Evolutionary conservation across 2,113 vertebrate genomes (phyloP).

Genomic region (Nicator chloris): DNA sequence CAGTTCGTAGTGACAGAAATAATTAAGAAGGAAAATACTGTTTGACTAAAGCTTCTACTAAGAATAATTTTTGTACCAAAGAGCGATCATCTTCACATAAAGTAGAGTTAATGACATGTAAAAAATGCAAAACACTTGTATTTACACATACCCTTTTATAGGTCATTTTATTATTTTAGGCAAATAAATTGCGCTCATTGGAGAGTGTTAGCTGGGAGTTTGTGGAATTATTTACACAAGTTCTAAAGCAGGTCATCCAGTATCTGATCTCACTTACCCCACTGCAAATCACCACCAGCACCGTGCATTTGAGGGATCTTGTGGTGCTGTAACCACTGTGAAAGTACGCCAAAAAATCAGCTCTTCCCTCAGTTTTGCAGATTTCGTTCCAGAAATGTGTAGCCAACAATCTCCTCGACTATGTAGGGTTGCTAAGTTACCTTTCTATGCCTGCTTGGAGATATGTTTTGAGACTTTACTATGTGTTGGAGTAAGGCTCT

Average conservation of each 20-base stretch:
- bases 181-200: neutral
- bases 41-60: neutral
- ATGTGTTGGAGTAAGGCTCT: constrained; percentile 72
- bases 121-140: neutral
- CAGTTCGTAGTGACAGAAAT: neutral
- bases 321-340: neutral
- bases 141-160: neutral
- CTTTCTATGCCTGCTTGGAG: constrained; percentile 64
- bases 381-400: constrained; percentile 44
- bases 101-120: neutral
- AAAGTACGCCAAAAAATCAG: neutral
- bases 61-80: neutral
- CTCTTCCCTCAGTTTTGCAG: constrained; percentile 14
- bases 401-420: constrained; percentile 53
- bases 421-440: constrained; percentile 65
- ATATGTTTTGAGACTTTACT: constrained; percentile 72
- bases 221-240: neutral
- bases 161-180: neutral
- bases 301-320: neutral
- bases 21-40: neutral
- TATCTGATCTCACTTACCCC: neutral
- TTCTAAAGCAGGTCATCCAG: neutral
- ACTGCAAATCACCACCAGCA: neutral
- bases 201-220: neutral
- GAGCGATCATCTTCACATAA: neutral